Base-by-base conservation (phyloP, 2,888 invertebrate species). In the Ypsolopha sequella region DNA sequence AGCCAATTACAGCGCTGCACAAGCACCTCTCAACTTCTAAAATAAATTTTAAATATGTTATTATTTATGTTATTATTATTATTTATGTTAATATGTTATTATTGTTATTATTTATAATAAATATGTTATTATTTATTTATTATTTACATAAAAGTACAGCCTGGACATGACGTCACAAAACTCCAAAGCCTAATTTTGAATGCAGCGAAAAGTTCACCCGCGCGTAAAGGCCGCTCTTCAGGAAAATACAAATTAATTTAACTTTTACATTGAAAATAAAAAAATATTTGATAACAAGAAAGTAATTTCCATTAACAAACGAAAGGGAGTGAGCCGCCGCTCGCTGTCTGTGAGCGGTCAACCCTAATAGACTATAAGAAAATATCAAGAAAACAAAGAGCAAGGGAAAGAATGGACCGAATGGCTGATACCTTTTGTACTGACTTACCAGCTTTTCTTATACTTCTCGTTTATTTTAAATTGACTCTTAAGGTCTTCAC, bases 351-450 rank as follows among this genome's bases (percentile, higher is more conserved):
- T 24, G 24, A 24, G 39, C 49, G 49, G 49, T 49, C 41, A 49
- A 41, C 49, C 49, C 49, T 41, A 49, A 49, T 41, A 8, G 49
- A 49, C 41, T 49, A 39, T 39, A 49, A 68, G 64, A 63, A 66
- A 64, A 64, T 59, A 59, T 56, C 61, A 63, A 60, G 66, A 70
- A 50, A 67, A 73, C 64, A 61, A 66, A 68, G 70, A 68, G 68
- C 67, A 65, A 64, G 64, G 61, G 9, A 33, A 59, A 59, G 64
- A 64, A 66, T 64, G 64, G 58, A 63, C 63, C 63, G 65, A 64
- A 64, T 66, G 63, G 66, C 70, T 67, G 68, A 67, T 67, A 66
- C 68, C 72, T 77, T 73, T 77, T 76, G 70, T 76, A 56, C 53
- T 59, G 55, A 54, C 51, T 55, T 54, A 56, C 69, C 66, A 70